These are phyloP conservation scores for Oscheius myriophilus DNA, from an alignment of 2,888 invertebrate species.

Conservation along the genomic window DNA sequence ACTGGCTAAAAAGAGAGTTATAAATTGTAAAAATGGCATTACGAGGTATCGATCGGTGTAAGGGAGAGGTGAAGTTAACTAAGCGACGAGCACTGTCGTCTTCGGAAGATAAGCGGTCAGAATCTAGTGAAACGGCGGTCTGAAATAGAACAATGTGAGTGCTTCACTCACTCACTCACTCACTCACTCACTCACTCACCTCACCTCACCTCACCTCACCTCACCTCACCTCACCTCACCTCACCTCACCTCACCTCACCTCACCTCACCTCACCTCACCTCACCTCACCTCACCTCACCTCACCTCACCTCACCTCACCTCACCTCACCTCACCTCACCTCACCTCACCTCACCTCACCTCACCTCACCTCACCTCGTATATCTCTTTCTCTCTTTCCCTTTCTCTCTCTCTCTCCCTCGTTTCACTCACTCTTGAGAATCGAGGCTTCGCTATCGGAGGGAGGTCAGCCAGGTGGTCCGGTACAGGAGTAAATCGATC, in stretches of 20 bases:
- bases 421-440: constrained; percentile 19
- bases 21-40: constrained; percentile 17
- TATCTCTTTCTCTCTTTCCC: too few species aligned
- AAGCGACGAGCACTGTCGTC: constrained; percentile 9
- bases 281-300: too few species aligned
- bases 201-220: too few species aligned
- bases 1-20: constrained; percentile 55
- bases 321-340: too few species aligned
- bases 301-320: too few species aligned
- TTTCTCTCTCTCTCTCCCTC: neutral
- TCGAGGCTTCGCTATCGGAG: constrained; percentile 49
- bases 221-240: too few species aligned
- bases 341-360: too few species aligned
- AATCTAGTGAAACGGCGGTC: constrained; percentile 8
- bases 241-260: too few species aligned
- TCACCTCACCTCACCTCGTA: too few species aligned
- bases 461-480: constrained; percentile 32
- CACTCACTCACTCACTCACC: neutral
- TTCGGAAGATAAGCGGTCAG: constrained; percentile 1
- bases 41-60: constrained; percentile 67
- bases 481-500: neutral
- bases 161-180: neutral
- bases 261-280: too few species aligned
- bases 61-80: constrained; percentile 59
- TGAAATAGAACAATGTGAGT: constrained; percentile 7